Evolutionary conservation across 2,888 invertebrate genomes (phyloP).

Genomic region (Nymphalis urticae): DNA sequence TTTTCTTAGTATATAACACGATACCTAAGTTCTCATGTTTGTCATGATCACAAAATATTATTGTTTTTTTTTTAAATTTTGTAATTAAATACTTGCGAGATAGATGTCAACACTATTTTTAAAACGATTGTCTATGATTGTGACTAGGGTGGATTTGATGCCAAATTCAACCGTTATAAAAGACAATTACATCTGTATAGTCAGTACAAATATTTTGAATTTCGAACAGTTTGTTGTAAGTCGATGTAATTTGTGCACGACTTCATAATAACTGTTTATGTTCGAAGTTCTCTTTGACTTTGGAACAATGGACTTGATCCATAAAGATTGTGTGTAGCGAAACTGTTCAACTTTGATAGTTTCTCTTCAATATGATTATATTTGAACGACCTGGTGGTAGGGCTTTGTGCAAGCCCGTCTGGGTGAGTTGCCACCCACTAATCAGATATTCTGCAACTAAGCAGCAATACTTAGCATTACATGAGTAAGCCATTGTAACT

Average conservation of each 20-base stretch:
- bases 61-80: too few species aligned
- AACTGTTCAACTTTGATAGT: conserved; percentile 32
- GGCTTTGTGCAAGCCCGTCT: too few species aligned
- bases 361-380: background rate
- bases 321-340: conserved; percentile 24
- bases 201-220: conserved; percentile 6
- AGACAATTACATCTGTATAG: background rate
- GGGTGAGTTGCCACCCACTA: too few species aligned
- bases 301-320: conserved; percentile 30
- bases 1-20: too few species aligned
- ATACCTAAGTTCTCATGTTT: too few species aligned
- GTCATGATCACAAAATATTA: too few species aligned
- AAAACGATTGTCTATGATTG: too few species aligned
- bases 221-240: conserved; percentile 4
- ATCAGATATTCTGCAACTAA: too few species aligned
- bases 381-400: background rate
- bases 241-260: conserved; percentile 25
- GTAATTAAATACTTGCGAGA: too few species aligned
- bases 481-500: too few species aligned
- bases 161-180: background rate
- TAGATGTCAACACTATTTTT: too few species aligned
- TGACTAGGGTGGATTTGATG: background rate
- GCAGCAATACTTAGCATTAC: too few species aligned
- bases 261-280: conserved; percentile 33
- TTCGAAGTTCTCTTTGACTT: conserved; percentile 22